A percentile compares a stretch with the other conserved stretches of the same genome.
Evolutionary conservation across 2,888 invertebrate genomes (phyloP).

Genomic region (Ernsta delagoae): DNA sequence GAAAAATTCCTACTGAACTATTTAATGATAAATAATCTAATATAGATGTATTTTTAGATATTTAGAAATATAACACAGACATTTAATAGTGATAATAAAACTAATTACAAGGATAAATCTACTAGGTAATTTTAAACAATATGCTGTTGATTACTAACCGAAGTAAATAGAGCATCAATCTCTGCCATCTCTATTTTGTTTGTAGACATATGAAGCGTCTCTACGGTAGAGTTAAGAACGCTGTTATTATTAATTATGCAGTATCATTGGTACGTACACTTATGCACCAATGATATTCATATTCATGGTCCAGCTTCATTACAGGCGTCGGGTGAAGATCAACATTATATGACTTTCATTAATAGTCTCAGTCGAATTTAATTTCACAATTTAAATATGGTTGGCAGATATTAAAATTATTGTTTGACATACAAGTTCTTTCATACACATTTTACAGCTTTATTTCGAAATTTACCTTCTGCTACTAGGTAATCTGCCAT

Average conservation of each 20-base stretch:
- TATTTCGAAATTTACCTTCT: too few relatives aligned
- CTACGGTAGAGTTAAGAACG: slow-evolving; percentile 55
- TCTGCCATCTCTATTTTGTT: slow-evolving; percentile 2
- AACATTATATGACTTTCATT: slow-evolving; percentile 56
- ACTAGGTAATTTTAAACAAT: not conserved
- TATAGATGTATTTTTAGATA: too few relatives aligned
- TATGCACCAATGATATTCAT: slow-evolving; percentile 69
- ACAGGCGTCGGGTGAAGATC: slow-evolving; percentile 50
- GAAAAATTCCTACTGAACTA: too few relatives aligned
- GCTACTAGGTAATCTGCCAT: too few relatives aligned
- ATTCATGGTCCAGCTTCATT: slow-evolving; percentile 73
- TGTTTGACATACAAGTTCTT: too few relatives aligned
- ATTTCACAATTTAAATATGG: slow-evolving; percentile 12
- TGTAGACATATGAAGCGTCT: slow-evolving; percentile 40
- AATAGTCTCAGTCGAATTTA: not conserved
- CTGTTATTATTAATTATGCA: slow-evolving; percentile 69
- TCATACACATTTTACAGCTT: too few relatives aligned
- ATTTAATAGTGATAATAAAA: too few relatives aligned
- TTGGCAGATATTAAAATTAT: not conserved
- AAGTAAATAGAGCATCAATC: not conserved
- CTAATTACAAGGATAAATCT: too few relatives aligned
- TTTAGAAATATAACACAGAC: not conserved
- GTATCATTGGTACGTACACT: slow-evolving; percentile 56
- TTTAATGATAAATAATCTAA: too few relatives aligned
- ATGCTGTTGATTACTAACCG: not conserved